These are phyloP conservation scores for Pelvicachromis taeniatus DNA, from an alignment of 2,113 vertebrate species.

Conservation along the genomic window DNA sequence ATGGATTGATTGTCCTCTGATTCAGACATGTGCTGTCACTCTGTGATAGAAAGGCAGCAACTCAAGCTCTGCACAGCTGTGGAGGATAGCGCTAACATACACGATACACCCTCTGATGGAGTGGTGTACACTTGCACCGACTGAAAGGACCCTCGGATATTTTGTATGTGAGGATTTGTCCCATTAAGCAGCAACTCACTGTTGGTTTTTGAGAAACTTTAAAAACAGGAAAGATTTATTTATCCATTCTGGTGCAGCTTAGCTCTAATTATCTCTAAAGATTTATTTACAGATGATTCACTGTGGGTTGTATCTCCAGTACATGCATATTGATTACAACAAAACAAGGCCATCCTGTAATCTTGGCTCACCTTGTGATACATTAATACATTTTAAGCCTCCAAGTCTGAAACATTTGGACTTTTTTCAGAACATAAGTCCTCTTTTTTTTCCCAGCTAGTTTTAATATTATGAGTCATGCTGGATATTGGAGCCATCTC, in stretches of 20 bases:
- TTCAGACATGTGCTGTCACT: constrained; percentile 47
- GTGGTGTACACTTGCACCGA: neutral
- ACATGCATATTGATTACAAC: constrained; percentile 7
- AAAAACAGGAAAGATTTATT: neutral
- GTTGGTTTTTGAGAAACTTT: neutral
- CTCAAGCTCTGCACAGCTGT: neutral
- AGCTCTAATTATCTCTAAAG: neutral
- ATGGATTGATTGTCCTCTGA: constrained; percentile 53
- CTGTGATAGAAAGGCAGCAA: constrained; percentile 28
- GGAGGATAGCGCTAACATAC: constrained; percentile 18
- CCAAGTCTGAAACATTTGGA: neutral
- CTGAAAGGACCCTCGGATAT: neutral
- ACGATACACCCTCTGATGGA: constrained; percentile 16
- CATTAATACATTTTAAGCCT: neutral
- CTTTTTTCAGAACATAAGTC: neutral
- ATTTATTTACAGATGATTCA: neutral
- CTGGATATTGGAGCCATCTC: neutral
- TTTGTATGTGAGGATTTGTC: neutral
- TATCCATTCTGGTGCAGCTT: neutral
- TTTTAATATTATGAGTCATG: neutral
- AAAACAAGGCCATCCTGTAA: constrained; percentile 3
- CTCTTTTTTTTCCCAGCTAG: neutral
- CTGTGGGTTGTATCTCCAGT: neutral
- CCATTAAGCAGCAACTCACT: neutral
- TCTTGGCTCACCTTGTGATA: neutral